Base-by-base conservation (phyloP, 2,797 vertebrate genomes). In the Knipowitschia caucasica region DNA sequence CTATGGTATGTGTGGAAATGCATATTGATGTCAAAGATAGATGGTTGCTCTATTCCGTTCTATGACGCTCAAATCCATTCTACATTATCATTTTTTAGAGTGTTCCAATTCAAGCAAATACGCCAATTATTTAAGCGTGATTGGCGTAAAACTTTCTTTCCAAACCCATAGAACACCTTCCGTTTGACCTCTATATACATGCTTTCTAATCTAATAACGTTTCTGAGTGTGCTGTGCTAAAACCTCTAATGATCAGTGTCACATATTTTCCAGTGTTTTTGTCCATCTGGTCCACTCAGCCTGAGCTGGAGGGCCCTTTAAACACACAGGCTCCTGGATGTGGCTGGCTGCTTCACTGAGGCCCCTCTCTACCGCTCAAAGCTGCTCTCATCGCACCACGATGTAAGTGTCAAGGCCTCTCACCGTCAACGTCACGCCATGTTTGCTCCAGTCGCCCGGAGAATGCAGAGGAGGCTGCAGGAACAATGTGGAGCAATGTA, bases 341-440 rank as follows among this genome's bases (percentile, higher is more conserved):
- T 61, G 56, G 53, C 63, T 71, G 81, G 73, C 72, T 78, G 74
- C 54, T 1, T 65, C 50, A 36, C 24, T n/a, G 61, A 80, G 75
- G 59, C 73, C 53, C 42, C 53, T 38, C 39, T 21, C 12, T 50
- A 39, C 35, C 47, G 30, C 39, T 60, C 60, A 43, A 63, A 66
- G 67, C 62, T 59, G 60, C 64, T 51, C 60, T 61, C 61, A 54
- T 71, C 67, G 58, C 21, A 53, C 27, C 29, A 59, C 66, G 59
- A 51, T 40, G 34, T 30, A 53, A 64, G 21, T 29, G 55, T 73
- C 54, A 44, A 40, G 58, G 43, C 40, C 31, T 50, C 36, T 69
- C 20, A 58, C 52, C 69, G 56, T 75, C 66, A 58, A 73, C 53
- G 62, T 59, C 25, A 2, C 12, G 23, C 60, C 46, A 52, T 33